phyloP scores from a whole-genome alignment of 2,888 invertebrate genomes.

The Hirtodrosophila alboralis region DNA sequence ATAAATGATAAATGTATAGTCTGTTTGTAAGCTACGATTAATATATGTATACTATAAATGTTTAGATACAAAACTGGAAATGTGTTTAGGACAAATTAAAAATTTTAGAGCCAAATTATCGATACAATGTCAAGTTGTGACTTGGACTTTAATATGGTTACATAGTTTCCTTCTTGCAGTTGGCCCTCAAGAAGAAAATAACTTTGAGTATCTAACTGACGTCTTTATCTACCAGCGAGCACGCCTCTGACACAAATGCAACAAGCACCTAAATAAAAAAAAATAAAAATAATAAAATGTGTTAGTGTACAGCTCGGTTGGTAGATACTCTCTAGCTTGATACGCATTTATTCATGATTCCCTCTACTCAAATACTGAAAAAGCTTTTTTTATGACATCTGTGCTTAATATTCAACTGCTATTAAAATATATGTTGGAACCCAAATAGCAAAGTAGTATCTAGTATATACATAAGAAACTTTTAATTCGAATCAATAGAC shows the following conservation, averaged over 20 bases:
- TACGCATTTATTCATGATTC: too few relatives aligned
- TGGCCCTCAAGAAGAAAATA: slow-evolving; percentile 40
- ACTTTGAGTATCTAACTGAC: slow-evolving; percentile 35
- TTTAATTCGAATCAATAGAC: too few relatives aligned
- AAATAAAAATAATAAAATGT: slow-evolving; percentile 5
- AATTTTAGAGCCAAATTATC: slow-evolving; percentile 64
- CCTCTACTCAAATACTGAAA: too few relatives aligned
- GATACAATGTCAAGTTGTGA: slow-evolving; percentile 61
- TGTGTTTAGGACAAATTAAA: slow-evolving; percentile 56
- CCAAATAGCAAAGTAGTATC: too few relatives aligned
- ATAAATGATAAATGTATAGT: neutral
- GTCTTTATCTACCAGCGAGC: slow-evolving; percentile 44
- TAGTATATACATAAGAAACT: too few relatives aligned
- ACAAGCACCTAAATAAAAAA: slow-evolving; percentile 41
- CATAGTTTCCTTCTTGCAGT: slow-evolving; percentile 8
- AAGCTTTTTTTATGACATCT: too few relatives aligned
- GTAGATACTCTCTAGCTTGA: too few relatives aligned
- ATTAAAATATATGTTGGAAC: too few relatives aligned
- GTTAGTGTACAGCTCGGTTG: too few relatives aligned
- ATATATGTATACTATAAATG: slow-evolving; percentile 34
- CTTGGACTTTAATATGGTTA: slow-evolving; percentile 6
- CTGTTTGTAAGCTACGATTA: too few relatives aligned
- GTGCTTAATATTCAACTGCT: too few relatives aligned
- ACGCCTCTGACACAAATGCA: slow-evolving; percentile 57
- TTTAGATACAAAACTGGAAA: slow-evolving; percentile 32